phyloP scores from a whole-genome alignment of 1,140 invertebrate genomes.

The Sweltsa coloradensis region DNA sequence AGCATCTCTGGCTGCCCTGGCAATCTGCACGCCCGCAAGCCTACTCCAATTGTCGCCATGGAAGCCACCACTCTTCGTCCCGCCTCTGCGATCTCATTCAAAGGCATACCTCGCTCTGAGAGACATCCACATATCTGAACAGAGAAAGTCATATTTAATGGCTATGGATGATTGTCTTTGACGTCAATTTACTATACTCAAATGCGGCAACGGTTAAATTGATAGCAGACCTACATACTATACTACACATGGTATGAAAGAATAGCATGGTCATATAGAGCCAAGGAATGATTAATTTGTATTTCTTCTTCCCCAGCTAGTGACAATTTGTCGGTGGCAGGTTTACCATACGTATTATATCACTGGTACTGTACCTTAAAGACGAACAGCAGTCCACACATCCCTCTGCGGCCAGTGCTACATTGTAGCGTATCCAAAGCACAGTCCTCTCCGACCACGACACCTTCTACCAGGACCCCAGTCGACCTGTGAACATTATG shows the following conservation, averaged over 20 bases:
- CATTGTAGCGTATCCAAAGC: conserved; percentile 35
- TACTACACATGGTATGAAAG: too few species aligned
- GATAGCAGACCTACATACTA: too few species aligned
- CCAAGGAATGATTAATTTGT: too few species aligned
- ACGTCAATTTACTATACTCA: too few species aligned
- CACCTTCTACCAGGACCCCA: conserved; percentile 31
- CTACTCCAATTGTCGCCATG: conserved; percentile 61
- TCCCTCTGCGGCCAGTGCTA: conserved; percentile 54
- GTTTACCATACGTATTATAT: too few species aligned
- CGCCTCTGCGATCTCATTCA: conserved; percentile 37
- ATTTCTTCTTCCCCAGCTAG: too few species aligned
- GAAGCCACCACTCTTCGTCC: conserved; percentile 33
- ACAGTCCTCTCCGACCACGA: conserved; percentile 62
- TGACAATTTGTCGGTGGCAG: too few species aligned
- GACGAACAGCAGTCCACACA: conserved; percentile 59
- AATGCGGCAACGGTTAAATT: too few species aligned
- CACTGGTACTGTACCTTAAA: conserved; percentile 58
- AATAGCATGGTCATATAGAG: too few species aligned
- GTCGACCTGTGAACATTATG: conserved; percentile 20
- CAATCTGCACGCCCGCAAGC: conserved; percentile 54
- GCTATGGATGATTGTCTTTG: not conserved
- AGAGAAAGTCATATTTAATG: conserved; percentile 1
- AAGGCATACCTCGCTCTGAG: conserved; percentile 42
- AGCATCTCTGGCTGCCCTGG: conserved; percentile 42
- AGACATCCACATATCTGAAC: conserved; percentile 58